A percentile compares a stretch with the other conserved stretches of the same genome.
phyloP scores from a whole-genome alignment of 2,888 invertebrate genomes.

The Unio pictorum region DNA sequence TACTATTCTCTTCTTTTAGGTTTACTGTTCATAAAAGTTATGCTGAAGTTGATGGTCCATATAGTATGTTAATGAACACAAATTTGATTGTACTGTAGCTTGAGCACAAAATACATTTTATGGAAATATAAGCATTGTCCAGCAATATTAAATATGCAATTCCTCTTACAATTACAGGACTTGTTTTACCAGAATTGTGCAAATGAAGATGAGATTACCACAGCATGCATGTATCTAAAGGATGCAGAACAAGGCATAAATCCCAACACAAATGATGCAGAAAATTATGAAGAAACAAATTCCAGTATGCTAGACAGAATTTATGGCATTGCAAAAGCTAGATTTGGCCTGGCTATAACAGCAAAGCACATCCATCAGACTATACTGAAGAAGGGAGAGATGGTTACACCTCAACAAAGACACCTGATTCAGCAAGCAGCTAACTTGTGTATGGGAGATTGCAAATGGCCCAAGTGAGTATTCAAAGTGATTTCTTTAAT shows the following conservation, averaged over 20 bases:
- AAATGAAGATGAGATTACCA: slow-evolving; percentile 9
- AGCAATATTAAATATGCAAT: no score
- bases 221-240: slow-evolving; percentile 23
- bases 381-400: slow-evolving; percentile 15
- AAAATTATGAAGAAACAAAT: slow-evolving; percentile 1
- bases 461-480: slow-evolving; percentile 38
- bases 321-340: slow-evolving; percentile 8
- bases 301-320: slow-evolving; percentile 11
- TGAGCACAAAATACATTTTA: no score
- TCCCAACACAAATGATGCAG: no score
- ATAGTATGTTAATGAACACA: no score
- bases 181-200: slow-evolving; percentile 20
- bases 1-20: no score
- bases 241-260: slow-evolving; percentile 15
- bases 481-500: no score
- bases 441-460: slow-evolving; percentile 24
- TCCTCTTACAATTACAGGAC: slow-evolving; percentile 14
- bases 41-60: no score
- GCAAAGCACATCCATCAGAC: slow-evolving; percentile 19
- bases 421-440: slow-evolving; percentile 36
- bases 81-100: no score
- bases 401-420: slow-evolving; percentile 10
- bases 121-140: no score
- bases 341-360: slow-evolving; percentile 8
- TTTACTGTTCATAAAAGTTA: no score